phyloP scores from a whole-genome alignment of 2,888 invertebrate species.

The Amblyjoppa proteus region DNA sequence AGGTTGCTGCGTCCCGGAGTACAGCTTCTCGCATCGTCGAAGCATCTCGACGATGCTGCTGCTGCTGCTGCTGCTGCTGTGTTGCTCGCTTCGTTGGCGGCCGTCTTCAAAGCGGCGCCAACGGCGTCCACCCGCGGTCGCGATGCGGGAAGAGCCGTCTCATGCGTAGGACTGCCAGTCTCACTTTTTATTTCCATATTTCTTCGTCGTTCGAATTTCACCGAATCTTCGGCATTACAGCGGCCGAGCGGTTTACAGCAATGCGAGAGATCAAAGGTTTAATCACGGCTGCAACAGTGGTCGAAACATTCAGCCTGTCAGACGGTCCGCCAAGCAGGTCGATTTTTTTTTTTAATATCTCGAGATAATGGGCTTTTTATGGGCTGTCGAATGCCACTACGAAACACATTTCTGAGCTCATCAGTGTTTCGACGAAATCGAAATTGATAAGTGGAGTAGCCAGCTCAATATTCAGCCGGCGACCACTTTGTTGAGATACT shows the following conservation, averaged over 20 bases:
- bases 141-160: slow-evolving; percentile 50
- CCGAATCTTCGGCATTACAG: slow-evolving; percentile 46
- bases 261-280: not conserved
- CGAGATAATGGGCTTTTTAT: too few species aligned
- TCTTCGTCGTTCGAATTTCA: slow-evolving; percentile 20
- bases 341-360: not conserved
- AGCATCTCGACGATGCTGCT: slow-evolving; percentile 23
- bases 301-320: not conserved
- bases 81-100: slow-evolving; percentile 64
- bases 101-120: slow-evolving; percentile 72
- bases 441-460: too few species aligned
- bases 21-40: slow-evolving; percentile 24
- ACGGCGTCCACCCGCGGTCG: slow-evolving; percentile 55
- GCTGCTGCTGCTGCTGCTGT: not conserved
- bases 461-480: too few species aligned
- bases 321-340: not conserved
- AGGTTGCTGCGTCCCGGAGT: slow-evolving; percentile 46
- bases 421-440: not conserved
- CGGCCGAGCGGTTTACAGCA: not conserved
- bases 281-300: not conserved
- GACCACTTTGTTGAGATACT: too few species aligned
- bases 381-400: too few species aligned
- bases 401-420: too few species aligned
- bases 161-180: slow-evolving; percentile 58
- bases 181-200: slow-evolving; percentile 21